phyloP scores from a whole-genome alignment of 1,140 invertebrate genomes.

The Drosophila bifasciata region DNA sequence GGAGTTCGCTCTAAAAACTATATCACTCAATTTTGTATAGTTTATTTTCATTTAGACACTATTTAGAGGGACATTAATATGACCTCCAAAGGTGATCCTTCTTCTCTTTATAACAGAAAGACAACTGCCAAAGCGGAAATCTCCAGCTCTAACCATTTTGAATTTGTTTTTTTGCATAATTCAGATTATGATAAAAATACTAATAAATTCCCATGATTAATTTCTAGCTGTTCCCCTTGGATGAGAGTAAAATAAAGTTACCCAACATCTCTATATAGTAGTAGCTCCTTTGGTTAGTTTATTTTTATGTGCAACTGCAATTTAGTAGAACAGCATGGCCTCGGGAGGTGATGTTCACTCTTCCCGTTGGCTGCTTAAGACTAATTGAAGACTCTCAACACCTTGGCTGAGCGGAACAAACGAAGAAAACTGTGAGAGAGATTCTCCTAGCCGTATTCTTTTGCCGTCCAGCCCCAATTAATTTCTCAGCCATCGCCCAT shows the following conservation, averaged over 20 bases:
- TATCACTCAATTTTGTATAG: too few relatives aligned
- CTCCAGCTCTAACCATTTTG: background rate
- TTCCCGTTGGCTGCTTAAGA: conserved; percentile 11
- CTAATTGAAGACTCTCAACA: conserved; percentile 57
- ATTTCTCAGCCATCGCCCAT: conserved; percentile 38
- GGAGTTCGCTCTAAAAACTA: too few relatives aligned
- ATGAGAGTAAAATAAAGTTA: conserved; percentile 2
- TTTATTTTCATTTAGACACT: too few relatives aligned
- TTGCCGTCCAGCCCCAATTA: conserved; percentile 35
- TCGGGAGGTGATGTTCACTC: conserved; percentile 23
- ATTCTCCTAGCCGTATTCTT: conserved; percentile 26
- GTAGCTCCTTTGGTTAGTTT: conserved; percentile 36
- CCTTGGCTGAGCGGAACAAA: conserved; percentile 18
- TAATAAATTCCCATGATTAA: conserved; percentile 16
- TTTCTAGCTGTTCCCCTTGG: background rate
- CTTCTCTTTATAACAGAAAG: too few relatives aligned
- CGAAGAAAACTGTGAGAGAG: conserved; percentile 35
- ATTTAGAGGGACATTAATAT: too few relatives aligned
- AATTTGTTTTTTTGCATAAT: background rate
- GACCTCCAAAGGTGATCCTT: too few relatives aligned
- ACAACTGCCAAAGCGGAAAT: background rate
- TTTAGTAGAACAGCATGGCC: conserved; percentile 49
- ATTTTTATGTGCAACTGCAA: conserved; percentile 47
- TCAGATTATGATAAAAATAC: background rate
- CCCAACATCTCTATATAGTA: conserved; percentile 22